A percentile compares a stretch with the other conserved stretches of the same genome.
Conservation (phyloP, 2,797 vertebrate species). For the Chloroceryle amazona region DNA sequence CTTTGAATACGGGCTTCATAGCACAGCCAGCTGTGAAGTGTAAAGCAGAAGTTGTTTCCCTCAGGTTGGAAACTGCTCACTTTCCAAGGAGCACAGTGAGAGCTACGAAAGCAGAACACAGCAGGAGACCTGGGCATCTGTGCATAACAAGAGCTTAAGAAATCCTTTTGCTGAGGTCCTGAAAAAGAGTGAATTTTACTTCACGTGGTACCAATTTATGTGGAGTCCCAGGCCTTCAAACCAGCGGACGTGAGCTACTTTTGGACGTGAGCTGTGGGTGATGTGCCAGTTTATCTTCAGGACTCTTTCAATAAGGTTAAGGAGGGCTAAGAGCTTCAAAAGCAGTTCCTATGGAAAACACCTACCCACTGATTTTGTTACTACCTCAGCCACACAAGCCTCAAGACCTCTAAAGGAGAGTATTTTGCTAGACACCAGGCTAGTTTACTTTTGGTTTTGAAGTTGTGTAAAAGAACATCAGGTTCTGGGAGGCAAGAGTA, state of each 20-base stretch:
- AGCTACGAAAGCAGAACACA: not conserved
- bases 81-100: not conserved
- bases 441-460: not conserved
- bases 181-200: not conserved
- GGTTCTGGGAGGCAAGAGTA: not conserved
- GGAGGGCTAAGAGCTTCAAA: not conserved
- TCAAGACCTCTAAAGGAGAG: not conserved
- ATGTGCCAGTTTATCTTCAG: not conserved
- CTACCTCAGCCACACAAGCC: not conserved
- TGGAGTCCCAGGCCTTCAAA: not conserved
- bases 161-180: not conserved
- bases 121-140: not conserved
- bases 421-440: not conserved
- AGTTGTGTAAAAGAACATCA: not conserved
- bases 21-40: not conserved
- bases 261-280: not conserved
- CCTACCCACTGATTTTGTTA: not conserved
- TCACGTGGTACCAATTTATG: not conserved
- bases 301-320: not conserved
- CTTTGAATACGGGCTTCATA: not conserved
- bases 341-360: not conserved
- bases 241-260: not conserved
- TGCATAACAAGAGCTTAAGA: not conserved
- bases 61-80: not conserved
- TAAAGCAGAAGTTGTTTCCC: slow-evolving; percentile 4